phyloP scores from a whole-genome alignment of 64 coral and sea anemone species.

The Actinia equina region DNA sequence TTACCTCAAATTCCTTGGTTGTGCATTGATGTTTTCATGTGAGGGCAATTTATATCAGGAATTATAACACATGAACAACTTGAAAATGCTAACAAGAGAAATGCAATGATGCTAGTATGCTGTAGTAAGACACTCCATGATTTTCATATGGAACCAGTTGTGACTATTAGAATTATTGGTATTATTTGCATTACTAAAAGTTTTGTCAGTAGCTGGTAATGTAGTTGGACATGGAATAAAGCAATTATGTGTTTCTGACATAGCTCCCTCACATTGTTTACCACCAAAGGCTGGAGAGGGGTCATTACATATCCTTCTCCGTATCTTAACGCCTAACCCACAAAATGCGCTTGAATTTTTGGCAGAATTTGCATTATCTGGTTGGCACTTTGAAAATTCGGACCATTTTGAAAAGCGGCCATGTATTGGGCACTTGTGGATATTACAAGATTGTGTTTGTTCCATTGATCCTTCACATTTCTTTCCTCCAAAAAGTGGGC shows the following conservation, averaged over 20 bases:
- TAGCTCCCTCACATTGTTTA: conserved; percentile 35
- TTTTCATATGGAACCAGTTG: background rate
- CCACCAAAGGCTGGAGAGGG: conserved; percentile 56
- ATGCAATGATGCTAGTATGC: too few relatives aligned
- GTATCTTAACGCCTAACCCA: conserved; percentile 43
- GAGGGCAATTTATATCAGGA: too few relatives aligned
- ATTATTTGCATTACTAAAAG: background rate
- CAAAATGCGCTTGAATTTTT: background rate
- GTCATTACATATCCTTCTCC: conserved; percentile 51
- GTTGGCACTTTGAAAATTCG: conserved; percentile 19
- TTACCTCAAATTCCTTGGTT: too few relatives aligned
- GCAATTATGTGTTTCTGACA: conserved; percentile 30
- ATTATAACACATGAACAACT: too few relatives aligned
- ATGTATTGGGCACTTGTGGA: conserved; percentile 38
- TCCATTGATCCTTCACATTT: conserved; percentile 30
- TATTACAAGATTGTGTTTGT: conserved; percentile 43
- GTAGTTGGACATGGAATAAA: conserved; percentile 35
- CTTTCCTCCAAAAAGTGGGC: conserved; percentile 54
- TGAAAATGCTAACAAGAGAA: too few relatives aligned
- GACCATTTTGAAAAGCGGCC: conserved; percentile 48
- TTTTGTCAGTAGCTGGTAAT: background rate
- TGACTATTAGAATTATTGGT: background rate
- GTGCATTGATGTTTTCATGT: too few relatives aligned
- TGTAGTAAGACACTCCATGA: background rate
- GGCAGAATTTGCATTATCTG: background rate